phyloP scores from a whole-genome alignment of 1,140 invertebrate species.

The Lordiphosa stackelbergi region DNA sequence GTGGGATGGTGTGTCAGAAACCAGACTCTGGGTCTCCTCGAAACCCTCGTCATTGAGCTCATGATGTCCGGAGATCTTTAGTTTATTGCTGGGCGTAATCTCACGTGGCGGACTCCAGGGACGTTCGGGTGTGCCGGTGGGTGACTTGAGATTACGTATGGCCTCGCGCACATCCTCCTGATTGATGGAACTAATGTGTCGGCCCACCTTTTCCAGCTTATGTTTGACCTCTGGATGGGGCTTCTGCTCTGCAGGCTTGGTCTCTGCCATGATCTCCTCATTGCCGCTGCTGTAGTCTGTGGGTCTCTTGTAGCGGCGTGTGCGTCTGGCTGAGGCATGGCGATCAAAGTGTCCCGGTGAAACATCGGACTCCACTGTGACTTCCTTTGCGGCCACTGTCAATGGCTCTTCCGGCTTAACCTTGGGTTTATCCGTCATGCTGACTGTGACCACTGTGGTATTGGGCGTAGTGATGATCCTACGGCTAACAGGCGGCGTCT shows the following conservation, averaged over 20 bases:
- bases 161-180: constrained; percentile 82
- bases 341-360: constrained; percentile 87
- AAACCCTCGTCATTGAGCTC: constrained; percentile 92
- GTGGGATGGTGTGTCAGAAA: constrained; percentile 89
- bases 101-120: constrained; percentile 78
- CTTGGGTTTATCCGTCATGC: constrained; percentile 58
- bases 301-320: constrained; percentile 87
- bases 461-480: constrained; percentile 78
- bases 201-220: constrained; percentile 75
- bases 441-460: constrained; percentile 64
- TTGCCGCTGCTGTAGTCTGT: constrained; percentile 81
- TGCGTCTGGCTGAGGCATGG: constrained; percentile 88
- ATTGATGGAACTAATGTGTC: constrained; percentile 80
- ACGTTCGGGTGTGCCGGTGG: constrained; percentile 79
- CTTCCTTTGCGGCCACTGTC: constrained; percentile 7
- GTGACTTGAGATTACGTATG: constrained; percentile 80
- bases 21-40: constrained; percentile 90
- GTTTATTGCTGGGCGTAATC: constrained; percentile 41
- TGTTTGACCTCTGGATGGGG: neutral
- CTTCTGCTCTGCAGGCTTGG: constrained; percentile 41
- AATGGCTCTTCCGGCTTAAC: constrained; percentile 11
- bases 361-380: constrained; percentile 77
- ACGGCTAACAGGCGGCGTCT: constrained; percentile 89
- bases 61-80: constrained; percentile 78
- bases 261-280: constrained; percentile 77